Evolutionary conservation across 2,797 vertebrate genomes (phyloP).

Genomic region (Babyrousa celebensis): DNA sequence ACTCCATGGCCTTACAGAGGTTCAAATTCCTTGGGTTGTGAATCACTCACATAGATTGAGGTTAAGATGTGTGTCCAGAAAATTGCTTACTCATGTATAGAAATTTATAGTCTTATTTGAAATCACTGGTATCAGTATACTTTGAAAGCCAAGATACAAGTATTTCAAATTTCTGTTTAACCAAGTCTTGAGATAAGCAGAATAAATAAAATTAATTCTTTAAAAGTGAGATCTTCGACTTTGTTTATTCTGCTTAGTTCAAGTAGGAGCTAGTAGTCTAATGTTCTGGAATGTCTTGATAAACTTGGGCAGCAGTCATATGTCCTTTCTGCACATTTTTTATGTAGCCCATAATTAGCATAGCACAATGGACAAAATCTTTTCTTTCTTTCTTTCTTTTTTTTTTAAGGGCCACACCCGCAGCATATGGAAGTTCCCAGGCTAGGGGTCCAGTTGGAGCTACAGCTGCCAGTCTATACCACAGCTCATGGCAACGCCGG

Average conservation of each 20-base stretch:
- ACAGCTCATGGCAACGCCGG: too few relatives aligned
- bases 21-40: not conserved
- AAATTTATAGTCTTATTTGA: not conserved
- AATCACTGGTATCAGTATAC: not conserved
- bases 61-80: not conserved
- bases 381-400: too few relatives aligned
- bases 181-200: conserved; percentile 60
- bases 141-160: conserved; percentile 20
- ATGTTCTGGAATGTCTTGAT: conserved; percentile 10
- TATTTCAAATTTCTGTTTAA: conserved; percentile 58
- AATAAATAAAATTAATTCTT: conserved; percentile 47
- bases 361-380: not conserved
- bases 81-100: not conserved
- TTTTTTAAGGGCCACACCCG: too few relatives aligned
- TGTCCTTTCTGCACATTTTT: conserved; percentile 7
- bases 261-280: not conserved
- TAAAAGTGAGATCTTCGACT: conserved; percentile 6
- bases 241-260: conserved; percentile 71
- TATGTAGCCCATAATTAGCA: not conserved
- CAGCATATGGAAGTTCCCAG: too few relatives aligned
- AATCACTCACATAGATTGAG: not conserved
- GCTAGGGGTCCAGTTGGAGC: too few relatives aligned
- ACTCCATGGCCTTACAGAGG: not conserved
- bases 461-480: too few relatives aligned
- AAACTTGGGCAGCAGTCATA: not conserved